Conservation (phyloP, 2,797 vertebrate species). For the Eospalax fontanierii region DNA sequence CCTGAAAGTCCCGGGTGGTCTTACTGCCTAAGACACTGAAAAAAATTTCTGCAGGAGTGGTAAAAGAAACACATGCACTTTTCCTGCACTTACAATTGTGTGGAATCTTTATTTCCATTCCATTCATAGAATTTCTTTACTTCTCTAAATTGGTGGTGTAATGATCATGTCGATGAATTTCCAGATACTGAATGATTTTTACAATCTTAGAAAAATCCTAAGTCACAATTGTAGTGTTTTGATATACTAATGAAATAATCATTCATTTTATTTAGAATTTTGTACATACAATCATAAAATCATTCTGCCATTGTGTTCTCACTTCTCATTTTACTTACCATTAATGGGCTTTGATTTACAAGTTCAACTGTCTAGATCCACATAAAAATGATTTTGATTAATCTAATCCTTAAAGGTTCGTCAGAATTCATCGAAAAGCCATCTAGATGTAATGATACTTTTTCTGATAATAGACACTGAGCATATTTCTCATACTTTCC, state of each 20-base stretch:
- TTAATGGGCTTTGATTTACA: neutral
- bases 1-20: neutral
- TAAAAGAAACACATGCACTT: neutral
- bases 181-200: slow-evolving; percentile 53
- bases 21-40: neutral
- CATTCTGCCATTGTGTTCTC: neutral
- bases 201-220: neutral
- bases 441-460: neutral
- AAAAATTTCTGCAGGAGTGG: neutral
- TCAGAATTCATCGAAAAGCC: slow-evolving; percentile 27
- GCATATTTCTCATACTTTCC: slow-evolving; percentile 38
- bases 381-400: slow-evolving; percentile 35
- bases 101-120: neutral
- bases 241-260: neutral
- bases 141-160: neutral
- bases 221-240: neutral
- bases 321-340: neutral
- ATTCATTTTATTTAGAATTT: neutral
- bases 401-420: slow-evolving; percentile 23
- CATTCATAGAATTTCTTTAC: neutral
- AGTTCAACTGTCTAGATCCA: neutral
- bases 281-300: neutral
- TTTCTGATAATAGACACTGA: slow-evolving; percentile 8
- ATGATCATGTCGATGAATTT: neutral
- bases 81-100: neutral